Conservation (phyloP, 1,140 invertebrate species). For the Muscidifurax raptorellus region DNA sequence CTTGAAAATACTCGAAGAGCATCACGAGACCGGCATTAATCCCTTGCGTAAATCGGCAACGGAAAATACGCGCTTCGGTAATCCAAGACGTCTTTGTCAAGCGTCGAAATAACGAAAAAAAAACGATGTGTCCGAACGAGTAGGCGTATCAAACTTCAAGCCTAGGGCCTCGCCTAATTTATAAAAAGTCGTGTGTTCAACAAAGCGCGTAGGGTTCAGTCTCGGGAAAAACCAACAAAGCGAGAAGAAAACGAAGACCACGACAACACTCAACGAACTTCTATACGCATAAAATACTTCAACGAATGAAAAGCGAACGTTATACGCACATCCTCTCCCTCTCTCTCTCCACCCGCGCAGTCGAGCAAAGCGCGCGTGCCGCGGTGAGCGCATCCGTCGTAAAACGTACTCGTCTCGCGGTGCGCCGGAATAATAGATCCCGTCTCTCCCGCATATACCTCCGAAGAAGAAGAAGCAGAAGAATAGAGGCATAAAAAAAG, state of each 20-base stretch:
- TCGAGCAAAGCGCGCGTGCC: slow-evolving; percentile 10
- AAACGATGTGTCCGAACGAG: not conserved
- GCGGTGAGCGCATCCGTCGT: not conserved
- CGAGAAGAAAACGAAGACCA: not conserved
- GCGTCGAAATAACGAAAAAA: slow-evolving; percentile 14
- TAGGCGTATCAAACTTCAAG: slow-evolving; percentile 40
- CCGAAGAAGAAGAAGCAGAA: slow-evolving; percentile 5
- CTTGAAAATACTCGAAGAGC: not conserved
- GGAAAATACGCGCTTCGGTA: slow-evolving; percentile 17
- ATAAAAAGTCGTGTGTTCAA: slow-evolving; percentile 17
- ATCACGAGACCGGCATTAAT: not conserved
- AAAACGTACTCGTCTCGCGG: slow-evolving; percentile 28
- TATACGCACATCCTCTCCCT: not conserved
- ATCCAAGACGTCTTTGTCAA: slow-evolving; percentile 30
- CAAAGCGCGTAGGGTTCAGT: slow-evolving; percentile 40
- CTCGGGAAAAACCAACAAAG: slow-evolving; percentile 38
- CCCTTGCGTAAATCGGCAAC: not conserved
- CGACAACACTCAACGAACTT: slow-evolving; percentile 7
- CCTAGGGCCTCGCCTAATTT: not conserved
- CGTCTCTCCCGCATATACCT: not conserved
- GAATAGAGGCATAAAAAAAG: slow-evolving; percentile 40
- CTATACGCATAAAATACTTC: not conserved
- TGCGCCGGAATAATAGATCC: not conserved
- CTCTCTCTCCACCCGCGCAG: slow-evolving; percentile 29
- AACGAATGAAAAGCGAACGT: slow-evolving; percentile 29